These are phyloP conservation scores for Eupithecia pulchellata DNA, from an alignment of 2,888 invertebrate genomes.

Conservation along the genomic window DNA sequence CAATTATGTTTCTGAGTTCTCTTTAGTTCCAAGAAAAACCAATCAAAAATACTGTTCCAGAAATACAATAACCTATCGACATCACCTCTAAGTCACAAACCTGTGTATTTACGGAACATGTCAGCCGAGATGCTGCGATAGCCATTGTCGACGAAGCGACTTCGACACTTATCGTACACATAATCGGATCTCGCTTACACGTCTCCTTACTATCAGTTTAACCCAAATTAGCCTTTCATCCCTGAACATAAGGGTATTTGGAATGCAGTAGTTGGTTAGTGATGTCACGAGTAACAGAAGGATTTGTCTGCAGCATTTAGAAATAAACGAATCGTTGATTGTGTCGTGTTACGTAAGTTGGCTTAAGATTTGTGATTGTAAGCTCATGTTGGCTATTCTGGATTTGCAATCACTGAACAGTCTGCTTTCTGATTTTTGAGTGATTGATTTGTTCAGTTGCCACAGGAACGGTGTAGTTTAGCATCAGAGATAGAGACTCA, in stretches of 20 bases:
- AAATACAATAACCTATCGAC: slow-evolving; percentile 55
- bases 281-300: slow-evolving; percentile 71
- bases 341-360: slow-evolving; percentile 78
- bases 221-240: slow-evolving; percentile 47
- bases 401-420: slow-evolving; percentile 27
- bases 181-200: slow-evolving; percentile 76
- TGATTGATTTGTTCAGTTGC: neutral
- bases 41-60: slow-evolving; percentile 45
- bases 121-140: slow-evolving; percentile 69
- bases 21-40: slow-evolving; percentile 29
- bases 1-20: neutral
- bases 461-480: too few species aligned
- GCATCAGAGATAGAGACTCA: neutral
- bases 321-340: slow-evolving; percentile 81
- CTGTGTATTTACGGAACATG: slow-evolving; percentile 73
- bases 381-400: slow-evolving; percentile 34
- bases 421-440: neutral
- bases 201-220: slow-evolving; percentile 42
- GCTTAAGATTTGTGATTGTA: slow-evolving; percentile 69
- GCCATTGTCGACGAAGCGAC: slow-evolving; percentile 74
- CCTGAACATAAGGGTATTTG: slow-evolving; percentile 30
- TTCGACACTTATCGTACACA: slow-evolving; percentile 75
- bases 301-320: slow-evolving; percentile 80
- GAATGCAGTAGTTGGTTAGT: slow-evolving; percentile 45
- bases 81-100: slow-evolving; percentile 61